phyloP scores from a whole-genome alignment of 2,113 vertebrate species.

The Ceyx melanurus region DNA sequence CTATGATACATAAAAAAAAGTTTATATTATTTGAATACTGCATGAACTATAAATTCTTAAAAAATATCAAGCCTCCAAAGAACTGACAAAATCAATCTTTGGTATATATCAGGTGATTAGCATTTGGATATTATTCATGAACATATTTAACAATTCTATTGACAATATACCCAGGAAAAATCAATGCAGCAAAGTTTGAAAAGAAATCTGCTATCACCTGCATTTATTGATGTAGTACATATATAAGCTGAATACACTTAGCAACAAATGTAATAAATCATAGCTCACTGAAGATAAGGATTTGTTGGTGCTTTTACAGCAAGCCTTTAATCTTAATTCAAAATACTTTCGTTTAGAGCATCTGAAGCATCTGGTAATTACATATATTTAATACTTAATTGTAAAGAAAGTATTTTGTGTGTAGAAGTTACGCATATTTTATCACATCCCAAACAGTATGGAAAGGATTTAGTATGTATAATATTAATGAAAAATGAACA shows the following conservation, averaged over 20 bases:
- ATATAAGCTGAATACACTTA: neutral
- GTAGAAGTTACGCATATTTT: neutral
- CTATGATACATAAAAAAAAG: neutral
- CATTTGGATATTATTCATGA: neutral
- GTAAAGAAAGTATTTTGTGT: neutral
- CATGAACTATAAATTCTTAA: neutral
- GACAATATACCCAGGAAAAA: neutral
- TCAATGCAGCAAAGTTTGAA: neutral
- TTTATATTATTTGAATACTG: neutral
- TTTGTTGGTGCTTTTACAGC: neutral
- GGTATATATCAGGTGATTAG: neutral
- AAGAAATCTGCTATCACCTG: neutral
- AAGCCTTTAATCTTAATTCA: neutral
- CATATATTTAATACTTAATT: neutral
- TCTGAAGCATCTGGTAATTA: neutral
- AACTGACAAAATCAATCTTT: neutral
- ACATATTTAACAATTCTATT: neutral
- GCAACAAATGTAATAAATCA: neutral
- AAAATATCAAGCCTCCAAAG: neutral
- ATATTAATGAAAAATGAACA: neutral
- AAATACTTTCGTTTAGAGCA: neutral
- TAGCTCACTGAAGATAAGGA: neutral
- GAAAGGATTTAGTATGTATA: neutral
- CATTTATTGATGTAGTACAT: neutral
- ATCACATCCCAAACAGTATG: neutral